Percentiles rank a stretch among this genome's conserved stretches.
Conservation (phyloP, 2,888 invertebrate species). For the Perizoma affinitatum region DNA sequence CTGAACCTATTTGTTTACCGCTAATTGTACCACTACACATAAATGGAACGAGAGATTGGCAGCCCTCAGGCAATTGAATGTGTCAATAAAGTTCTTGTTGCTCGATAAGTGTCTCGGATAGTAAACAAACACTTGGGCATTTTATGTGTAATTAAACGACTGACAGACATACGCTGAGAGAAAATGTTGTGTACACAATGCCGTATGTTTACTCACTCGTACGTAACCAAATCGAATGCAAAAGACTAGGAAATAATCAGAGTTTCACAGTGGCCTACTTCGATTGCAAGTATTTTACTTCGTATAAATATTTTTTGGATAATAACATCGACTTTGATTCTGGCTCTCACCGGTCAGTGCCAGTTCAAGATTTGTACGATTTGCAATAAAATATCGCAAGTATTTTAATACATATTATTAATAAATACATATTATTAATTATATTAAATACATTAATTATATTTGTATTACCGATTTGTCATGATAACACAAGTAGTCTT, state of each 20-base stretch:
- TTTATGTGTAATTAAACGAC: slow-evolving; percentile 76
- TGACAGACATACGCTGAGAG: slow-evolving; percentile 38
- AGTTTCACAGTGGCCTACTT: neutral
- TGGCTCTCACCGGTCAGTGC: no score
- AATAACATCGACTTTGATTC: no score
- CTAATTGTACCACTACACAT: slow-evolving; percentile 10
- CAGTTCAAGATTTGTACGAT: no score
- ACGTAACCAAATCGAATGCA: slow-evolving; percentile 7
- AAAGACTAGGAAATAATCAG: slow-evolving; percentile 7
- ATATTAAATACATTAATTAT: no score
- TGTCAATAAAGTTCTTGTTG: slow-evolving; percentile 71
- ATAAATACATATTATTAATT: no score
- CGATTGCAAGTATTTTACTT: no score
- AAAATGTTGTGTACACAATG: slow-evolving; percentile 27
- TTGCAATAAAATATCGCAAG: no score
- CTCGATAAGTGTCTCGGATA: slow-evolving; percentile 66
- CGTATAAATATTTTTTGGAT: no score
- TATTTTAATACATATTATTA: no score
- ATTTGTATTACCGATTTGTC: no score
- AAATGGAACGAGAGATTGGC: slow-evolving; percentile 27
- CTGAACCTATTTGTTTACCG: slow-evolving; percentile 10
- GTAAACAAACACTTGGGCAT: slow-evolving; percentile 67
- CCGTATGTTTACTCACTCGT: slow-evolving; percentile 23
- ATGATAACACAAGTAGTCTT: no score
- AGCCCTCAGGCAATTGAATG: slow-evolving; percentile 58